These are phyloP conservation scores for Zeuzera pyrina DNA, from an alignment of 2,888 invertebrate species.

Conservation along the genomic window DNA sequence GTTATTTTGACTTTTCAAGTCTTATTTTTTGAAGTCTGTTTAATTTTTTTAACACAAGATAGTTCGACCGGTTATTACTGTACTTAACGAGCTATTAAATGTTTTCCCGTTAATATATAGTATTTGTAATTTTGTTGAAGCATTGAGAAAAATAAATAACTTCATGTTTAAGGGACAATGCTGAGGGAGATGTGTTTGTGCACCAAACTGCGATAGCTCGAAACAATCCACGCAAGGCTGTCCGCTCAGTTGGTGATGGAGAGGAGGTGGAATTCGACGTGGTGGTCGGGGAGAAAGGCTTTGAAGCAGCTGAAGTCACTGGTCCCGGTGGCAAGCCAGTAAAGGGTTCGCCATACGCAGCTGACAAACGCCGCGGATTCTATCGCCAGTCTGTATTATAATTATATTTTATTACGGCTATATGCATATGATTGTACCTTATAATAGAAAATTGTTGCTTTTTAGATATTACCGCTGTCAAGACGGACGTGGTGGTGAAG, in stretches of 20 bases:
- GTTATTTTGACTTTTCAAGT: too few relatives aligned
- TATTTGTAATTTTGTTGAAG: constrained; percentile 10
- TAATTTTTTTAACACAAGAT: too few relatives aligned
- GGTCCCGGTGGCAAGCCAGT: constrained; percentile 96
- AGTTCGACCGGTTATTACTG: too few relatives aligned
- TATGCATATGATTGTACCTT: too few relatives aligned
- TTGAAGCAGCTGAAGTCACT: constrained; percentile 98
- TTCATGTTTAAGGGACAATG: constrained; percentile 85
- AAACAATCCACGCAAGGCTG: constrained; percentile 98
- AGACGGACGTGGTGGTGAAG: constrained; percentile 67
- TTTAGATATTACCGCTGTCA: constrained; percentile 64
- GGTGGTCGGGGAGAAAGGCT: constrained; percentile 98
- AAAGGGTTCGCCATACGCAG: constrained; percentile 97
- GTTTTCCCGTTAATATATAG: too few relatives aligned
- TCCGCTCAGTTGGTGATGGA: constrained; percentile 98
- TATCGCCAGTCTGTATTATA: constrained; percentile 73
- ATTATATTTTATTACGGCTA: not conserved
- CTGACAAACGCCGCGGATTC: constrained; percentile 87
- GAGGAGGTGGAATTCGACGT: constrained; percentile 99
- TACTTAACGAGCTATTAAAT: too few relatives aligned
- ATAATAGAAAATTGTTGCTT: constrained; percentile 3
- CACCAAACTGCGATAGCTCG: constrained; percentile 98
- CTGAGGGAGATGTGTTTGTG: constrained; percentile 99
- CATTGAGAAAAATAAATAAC: too few relatives aligned
- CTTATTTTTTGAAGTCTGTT: too few relatives aligned